These are phyloP conservation scores for Phalanger gymnotis DNA, from an alignment of 2,797 vertebrate genomes.

Conservation along the genomic window DNA sequence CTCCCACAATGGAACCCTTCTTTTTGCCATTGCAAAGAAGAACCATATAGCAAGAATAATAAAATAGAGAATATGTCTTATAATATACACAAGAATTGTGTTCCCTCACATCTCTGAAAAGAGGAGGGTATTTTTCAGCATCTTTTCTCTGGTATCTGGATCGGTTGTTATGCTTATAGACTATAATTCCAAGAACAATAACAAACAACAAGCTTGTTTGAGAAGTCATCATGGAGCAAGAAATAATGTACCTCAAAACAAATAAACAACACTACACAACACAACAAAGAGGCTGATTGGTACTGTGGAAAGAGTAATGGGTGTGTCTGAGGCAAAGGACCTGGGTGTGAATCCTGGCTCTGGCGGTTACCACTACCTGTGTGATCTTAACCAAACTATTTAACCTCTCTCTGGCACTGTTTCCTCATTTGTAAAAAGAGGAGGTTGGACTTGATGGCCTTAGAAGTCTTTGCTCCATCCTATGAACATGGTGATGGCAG, in stretches of 20 bases:
- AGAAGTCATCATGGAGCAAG: constrained; percentile 13
- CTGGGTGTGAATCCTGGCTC: background rate
- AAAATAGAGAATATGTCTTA: background rate
- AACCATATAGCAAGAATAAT: background rate
- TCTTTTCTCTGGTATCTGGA: background rate
- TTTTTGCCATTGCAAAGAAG: background rate
- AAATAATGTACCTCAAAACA: constrained; percentile 8
- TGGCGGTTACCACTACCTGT: background rate
- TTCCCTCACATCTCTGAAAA: background rate
- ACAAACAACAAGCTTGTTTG: background rate
- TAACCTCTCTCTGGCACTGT: background rate
- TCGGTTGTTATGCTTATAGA: background rate
- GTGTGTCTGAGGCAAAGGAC: background rate
- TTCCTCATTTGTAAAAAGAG: constrained; percentile 28
- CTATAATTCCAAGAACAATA: constrained; percentile 15
- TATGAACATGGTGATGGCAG: background rate
- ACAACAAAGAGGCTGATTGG: background rate
- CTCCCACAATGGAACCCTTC: background rate
- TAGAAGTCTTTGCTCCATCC: background rate
- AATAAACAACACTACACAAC: background rate
- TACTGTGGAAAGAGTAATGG: background rate
- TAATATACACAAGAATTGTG: background rate
- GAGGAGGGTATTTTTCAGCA: background rate
- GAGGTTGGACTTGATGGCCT: constrained; percentile 60
- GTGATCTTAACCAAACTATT: background rate